Evolutionary conservation across 2,113 vertebrate species (phyloP), one percentile per base, ranked within the genome.

Genomic region (Sylvietta virens): DNA sequence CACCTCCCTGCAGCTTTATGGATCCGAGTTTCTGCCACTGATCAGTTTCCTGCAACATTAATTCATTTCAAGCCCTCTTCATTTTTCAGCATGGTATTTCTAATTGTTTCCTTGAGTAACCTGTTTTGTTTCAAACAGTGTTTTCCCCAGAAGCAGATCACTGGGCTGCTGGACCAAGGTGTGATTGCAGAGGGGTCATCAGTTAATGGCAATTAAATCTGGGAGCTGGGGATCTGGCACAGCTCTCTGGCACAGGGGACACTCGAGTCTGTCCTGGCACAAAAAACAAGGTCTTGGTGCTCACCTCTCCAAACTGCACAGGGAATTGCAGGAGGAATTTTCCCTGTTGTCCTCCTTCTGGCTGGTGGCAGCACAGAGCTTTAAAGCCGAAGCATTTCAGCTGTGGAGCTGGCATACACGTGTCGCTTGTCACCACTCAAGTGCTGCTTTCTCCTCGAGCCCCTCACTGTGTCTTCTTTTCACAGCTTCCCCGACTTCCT

Each of bases 251-350:
- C 80, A 31, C 14, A 3, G 42, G 15, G 44, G 1, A 37, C n/a
- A 3, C 42, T 24, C 0, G 3, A 28, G 42, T 5, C 17, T 35
- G 45, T 33, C 65, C 39, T 44, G 30, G 28, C 35, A 15, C 57
- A 35, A 27, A 27, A 15, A 4, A 15, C 54, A 3, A 0, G 2
- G 23, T 1, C 3, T 4, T 2, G 1, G 2, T 15, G 40, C 72
- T 53, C 2, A 2, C 61, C 42, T 72, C 79, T 80, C 62, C 42
- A 3, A 40, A 33, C 24, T 3, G 7, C 6, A 3, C 28, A 8
- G 2, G 6, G 37, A 53, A 24, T 5, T 27, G 48, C 51, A 57
- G 86, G 61, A 86, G 50, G 17, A 44, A 13, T 8, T 37, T 37
- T 30, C 60, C 16, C 50, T 7, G 20, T 5, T 45, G 15, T n/a